Evolutionary conservation across 2,888 invertebrate genomes (phyloP).

Genomic region (Sisyra nigra): DNA sequence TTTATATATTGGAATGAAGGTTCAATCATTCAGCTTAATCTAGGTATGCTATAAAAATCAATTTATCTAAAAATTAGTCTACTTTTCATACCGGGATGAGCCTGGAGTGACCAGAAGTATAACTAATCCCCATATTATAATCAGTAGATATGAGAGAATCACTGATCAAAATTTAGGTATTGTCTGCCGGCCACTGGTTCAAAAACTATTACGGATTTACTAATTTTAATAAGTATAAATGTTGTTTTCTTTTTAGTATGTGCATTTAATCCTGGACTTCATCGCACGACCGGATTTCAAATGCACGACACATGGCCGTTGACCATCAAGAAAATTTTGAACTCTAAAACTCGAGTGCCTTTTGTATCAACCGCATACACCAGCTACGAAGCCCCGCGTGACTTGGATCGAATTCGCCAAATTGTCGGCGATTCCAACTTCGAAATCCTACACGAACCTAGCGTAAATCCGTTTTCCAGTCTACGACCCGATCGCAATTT

Average conservation of each 20-base stretch:
- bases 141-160: too few species aligned
- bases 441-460: conserved; percentile 32
- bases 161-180: too few species aligned
- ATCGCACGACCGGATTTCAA: conserved; percentile 45
- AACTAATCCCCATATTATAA: too few species aligned
- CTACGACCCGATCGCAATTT: conserved; percentile 58
- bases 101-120: too few species aligned
- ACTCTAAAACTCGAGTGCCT: conserved; percentile 24
- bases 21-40: too few species aligned
- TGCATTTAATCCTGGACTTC: conserved; percentile 55
- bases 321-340: conserved; percentile 38
- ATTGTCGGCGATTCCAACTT: conserved; percentile 32
- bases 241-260: conserved; percentile 31
- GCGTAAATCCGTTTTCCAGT: conserved; percentile 45
- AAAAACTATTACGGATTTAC: too few species aligned
- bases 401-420: conserved; percentile 37
- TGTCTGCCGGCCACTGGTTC: too few species aligned
- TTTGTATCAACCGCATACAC: conserved; percentile 52
- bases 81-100: too few species aligned
- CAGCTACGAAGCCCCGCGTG: conserved; percentile 43
- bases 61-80: too few species aligned
- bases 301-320: conserved; percentile 49
- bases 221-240: conserved; percentile 8
- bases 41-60: too few species aligned
- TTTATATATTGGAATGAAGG: too few species aligned